Evolutionary conservation across 2,888 invertebrate genomes (phyloP).

Genomic region (Abrostola triplasia): DNA sequence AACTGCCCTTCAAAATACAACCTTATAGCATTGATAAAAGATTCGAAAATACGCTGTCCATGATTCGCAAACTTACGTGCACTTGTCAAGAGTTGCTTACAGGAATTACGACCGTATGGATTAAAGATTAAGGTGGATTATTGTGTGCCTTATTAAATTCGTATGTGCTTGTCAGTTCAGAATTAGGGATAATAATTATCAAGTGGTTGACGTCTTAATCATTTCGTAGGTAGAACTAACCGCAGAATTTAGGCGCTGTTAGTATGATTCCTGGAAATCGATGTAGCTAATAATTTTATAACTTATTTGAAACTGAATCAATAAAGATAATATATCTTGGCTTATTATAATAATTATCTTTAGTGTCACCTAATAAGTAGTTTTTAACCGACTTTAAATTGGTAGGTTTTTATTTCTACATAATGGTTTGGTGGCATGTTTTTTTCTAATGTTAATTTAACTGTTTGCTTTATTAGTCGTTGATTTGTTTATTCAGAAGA

Average conservation of each 20-base stretch:
- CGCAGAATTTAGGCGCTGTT: conserved; percentile 28
- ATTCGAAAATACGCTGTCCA: background rate
- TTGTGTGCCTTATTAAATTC: background rate
- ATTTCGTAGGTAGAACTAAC: conserved; percentile 24
- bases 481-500: no score
- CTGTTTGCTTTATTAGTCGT: no score
- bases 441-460: no score
- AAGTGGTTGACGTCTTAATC: conserved; percentile 51
- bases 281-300: background rate
- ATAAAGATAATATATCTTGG: conserved; percentile 5
- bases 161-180: conserved; percentile 19
- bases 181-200: conserved; percentile 51
- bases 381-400: no score
- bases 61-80: conserved; percentile 16
- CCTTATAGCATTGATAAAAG: background rate
- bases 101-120: conserved; percentile 7
- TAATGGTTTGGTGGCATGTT: no score
- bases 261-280: conserved; percentile 23
- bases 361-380: conserved; percentile 1
- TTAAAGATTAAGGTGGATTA: background rate
- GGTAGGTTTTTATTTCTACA: no score
- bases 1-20: conserved; percentile 6
- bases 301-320: conserved; percentile 8
- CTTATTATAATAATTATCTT: background rate
- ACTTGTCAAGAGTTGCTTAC: background rate